A percentile compares a stretch with the other conserved stretches of the same genome.
Conservation (phyloP, 2,113 vertebrate species). For the Entomyzon cyanotis region DNA sequence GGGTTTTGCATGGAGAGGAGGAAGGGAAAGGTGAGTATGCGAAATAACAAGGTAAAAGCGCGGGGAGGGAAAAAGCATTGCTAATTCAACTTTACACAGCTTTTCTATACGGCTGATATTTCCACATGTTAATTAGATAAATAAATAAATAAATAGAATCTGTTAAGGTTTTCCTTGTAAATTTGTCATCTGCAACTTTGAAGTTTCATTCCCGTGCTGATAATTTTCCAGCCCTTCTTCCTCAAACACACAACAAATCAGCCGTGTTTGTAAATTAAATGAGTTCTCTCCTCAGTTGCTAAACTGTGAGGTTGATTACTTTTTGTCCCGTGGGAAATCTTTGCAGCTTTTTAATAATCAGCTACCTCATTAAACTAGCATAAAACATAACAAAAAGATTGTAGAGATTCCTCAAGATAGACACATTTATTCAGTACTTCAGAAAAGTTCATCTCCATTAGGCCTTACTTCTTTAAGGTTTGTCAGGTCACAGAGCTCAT, state of each 20-base stretch:
- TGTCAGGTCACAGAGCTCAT: not conserved
- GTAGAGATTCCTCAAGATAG: not conserved
- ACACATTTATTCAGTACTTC: not conserved
- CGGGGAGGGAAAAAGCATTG: not conserved
- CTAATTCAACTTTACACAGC: not conserved
- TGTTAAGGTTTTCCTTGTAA: not conserved
- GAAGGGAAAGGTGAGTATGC: not conserved
- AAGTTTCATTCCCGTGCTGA: not conserved
- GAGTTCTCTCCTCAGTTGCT: not conserved
- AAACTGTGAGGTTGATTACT: not conserved
- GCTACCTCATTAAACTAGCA: not conserved
- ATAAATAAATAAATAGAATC: not conserved
- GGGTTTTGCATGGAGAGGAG: not conserved
- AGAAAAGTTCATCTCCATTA: not conserved
- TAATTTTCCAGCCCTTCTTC: not conserved
- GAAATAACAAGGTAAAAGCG: not conserved
- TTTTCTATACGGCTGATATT: fast-evolving
- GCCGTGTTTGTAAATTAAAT: not conserved
- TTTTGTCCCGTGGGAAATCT: not conserved
- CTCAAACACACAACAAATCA: not conserved
- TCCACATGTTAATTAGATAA: not conserved
- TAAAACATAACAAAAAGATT: not conserved
- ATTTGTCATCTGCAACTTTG: not conserved
- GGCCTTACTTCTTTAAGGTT: not conserved
- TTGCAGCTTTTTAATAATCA: not conserved